Evolutionary conservation across 2,888 invertebrate species (phyloP).

Genomic region (Polymixis flavicincta): DNA sequence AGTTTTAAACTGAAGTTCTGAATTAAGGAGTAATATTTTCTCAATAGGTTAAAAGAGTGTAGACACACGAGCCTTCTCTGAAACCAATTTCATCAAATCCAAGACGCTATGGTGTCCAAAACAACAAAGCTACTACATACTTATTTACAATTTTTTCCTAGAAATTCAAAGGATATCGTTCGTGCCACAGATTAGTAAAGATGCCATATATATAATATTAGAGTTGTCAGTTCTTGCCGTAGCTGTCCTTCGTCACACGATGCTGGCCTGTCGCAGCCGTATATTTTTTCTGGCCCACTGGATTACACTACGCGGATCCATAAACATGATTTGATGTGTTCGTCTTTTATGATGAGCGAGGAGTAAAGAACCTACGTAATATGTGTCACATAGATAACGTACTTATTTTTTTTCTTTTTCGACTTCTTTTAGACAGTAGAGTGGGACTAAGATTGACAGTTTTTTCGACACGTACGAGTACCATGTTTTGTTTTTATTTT

Average conservation of each 20-base stretch:
- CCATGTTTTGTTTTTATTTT: no score
- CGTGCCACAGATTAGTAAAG: conserved; percentile 60
- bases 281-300: conserved; percentile 77
- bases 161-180: conserved; percentile 49
- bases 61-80: neutral
- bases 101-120: conserved; percentile 5
- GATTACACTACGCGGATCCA: conserved; percentile 65
- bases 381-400: neutral
- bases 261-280: conserved; percentile 68
- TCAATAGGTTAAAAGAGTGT: no score
- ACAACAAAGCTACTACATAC: conserved; percentile 37
- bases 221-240: conserved; percentile 77
- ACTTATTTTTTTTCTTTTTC: conserved; percentile 7
- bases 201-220: conserved; percentile 75
- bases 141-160: conserved; percentile 22
- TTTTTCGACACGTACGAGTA: neutral
- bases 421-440: neutral
- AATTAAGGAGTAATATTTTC: neutral
- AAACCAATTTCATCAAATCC: conserved; percentile 1
- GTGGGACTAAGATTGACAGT: neutral
- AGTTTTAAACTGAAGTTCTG: neutral
- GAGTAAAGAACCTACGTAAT: conserved; percentile 27
- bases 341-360: conserved; percentile 49
- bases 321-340: conserved; percentile 61
- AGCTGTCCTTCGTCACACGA: conserved; percentile 77